Evolutionary conservation across 2,113 vertebrate genomes (phyloP).

Genomic region (Fukomys damarensis): DNA sequence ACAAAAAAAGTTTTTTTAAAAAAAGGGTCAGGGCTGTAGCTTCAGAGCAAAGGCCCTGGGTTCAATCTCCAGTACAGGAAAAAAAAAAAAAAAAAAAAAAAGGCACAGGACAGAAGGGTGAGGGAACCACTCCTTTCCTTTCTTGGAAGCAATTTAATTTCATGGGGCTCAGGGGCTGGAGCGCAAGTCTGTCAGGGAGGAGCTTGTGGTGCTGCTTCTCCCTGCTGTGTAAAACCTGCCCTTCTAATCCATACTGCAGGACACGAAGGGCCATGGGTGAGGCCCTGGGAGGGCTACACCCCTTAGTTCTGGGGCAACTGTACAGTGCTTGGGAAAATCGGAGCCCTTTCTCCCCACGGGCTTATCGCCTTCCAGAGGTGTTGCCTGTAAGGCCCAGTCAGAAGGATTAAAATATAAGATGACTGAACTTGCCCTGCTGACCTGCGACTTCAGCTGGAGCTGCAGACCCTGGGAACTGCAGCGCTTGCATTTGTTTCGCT

Average conservation of each 20-base stretch:
- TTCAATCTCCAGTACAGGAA: neutral
- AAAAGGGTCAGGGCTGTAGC: neutral
- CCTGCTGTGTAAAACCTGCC: fast-evolving
- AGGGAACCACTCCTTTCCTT: neutral
- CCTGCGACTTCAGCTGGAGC: neutral
- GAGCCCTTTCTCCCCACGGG: neutral
- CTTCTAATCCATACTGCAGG: neutral
- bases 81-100: neutral
- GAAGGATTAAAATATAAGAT: neutral
- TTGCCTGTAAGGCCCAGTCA: neutral
- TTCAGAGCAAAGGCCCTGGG: neutral
- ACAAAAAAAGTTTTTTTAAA: neutral
- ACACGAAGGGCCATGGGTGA: neutral
- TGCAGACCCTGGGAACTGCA: neutral
- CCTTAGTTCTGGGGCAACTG: neutral
- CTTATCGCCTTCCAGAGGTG: neutral
- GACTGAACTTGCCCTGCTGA: neutral
- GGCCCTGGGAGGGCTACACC: neutral
- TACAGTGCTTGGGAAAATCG: constrained; percentile 57
- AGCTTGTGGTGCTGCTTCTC: neutral
- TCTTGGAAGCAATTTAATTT: neutral
- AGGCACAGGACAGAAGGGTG: too few species aligned
- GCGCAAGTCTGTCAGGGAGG: neutral
- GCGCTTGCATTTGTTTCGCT: neutral
- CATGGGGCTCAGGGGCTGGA: neutral